phyloP scores from a whole-genome alignment of 2,888 invertebrate genomes.

The Nomada ruficornis region DNA sequence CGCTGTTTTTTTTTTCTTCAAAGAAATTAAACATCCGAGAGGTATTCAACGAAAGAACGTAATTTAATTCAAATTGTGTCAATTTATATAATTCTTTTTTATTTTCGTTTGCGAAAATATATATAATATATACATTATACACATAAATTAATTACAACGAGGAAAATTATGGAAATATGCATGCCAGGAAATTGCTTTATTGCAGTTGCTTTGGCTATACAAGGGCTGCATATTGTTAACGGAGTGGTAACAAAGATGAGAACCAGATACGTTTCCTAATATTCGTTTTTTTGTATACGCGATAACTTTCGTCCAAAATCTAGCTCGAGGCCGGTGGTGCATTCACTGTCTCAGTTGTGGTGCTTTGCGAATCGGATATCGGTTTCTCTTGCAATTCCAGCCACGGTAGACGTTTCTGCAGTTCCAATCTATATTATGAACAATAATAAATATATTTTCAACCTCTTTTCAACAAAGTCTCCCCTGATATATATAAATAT shows the following conservation, averaged over 20 bases:
- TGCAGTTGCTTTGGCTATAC: conserved; percentile 55
- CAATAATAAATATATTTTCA: background rate
- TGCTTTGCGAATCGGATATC: conserved; percentile 73
- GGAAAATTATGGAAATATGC: background rate
- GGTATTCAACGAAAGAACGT: too few relatives aligned
- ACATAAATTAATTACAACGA: background rate
- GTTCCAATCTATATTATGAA: conserved; percentile 87
- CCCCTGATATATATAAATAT: too few relatives aligned
- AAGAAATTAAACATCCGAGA: too few relatives aligned
- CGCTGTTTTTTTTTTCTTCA: too few relatives aligned
- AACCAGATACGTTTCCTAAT: conserved; percentile 31
- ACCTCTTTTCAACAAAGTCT: background rate
- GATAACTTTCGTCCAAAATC: background rate
- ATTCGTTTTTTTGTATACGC: conserved; percentile 9
- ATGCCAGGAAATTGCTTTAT: conserved; percentile 64
- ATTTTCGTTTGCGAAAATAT: conserved; percentile 6
- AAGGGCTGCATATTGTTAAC: conserved; percentile 45
- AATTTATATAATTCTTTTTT: background rate
- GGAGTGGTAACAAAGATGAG: conserved; percentile 30
- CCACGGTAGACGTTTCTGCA: conserved; percentile 93
- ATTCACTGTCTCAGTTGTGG: conserved; percentile 78
- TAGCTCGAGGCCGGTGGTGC: conserved; percentile 73
- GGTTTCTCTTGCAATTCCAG: conserved; percentile 81
- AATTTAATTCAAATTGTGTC: background rate
- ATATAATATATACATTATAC: conserved; percentile 11